phyloP scores from a whole-genome alignment of 2,888 invertebrate genomes.

The Noctua pronuba region DNA sequence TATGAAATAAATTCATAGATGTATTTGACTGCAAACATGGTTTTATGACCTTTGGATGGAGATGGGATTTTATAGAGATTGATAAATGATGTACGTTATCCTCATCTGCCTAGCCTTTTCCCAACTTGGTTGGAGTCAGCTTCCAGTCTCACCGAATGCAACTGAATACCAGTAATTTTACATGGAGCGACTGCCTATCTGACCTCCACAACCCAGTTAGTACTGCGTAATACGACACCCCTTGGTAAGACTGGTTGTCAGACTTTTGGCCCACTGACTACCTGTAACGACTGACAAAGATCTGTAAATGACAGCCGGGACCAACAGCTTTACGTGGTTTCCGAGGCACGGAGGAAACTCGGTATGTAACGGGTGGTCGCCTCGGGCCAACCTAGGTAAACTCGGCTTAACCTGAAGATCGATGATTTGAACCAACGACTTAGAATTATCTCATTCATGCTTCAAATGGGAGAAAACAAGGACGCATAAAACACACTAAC shows the following conservation, averaged over 20 bases:
- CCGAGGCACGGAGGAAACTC: not conserved
- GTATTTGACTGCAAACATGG: not conserved
- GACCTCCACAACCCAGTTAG: not conserved
- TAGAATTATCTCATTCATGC: not conserved
- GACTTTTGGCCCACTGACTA: not conserved
- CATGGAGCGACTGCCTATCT: not conserved
- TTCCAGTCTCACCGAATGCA: not conserved
- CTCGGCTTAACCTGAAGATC: not conserved
- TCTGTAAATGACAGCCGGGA: not conserved
- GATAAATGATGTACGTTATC: not conserved
- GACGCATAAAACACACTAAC: constrained; percentile 1
- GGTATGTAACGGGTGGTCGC: no score
- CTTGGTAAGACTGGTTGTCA: not conserved
- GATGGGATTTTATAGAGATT: not conserved
- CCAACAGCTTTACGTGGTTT: not conserved
- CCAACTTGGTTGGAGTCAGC: not conserved
- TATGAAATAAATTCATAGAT: not conserved
- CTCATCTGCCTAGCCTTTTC: not conserved
- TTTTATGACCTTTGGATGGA: not conserved
- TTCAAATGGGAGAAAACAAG: not conserved
- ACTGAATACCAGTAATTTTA: not conserved
- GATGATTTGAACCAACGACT: not conserved
- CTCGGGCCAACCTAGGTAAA: no score
- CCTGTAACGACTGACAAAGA: not conserved
- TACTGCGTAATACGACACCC: not conserved